Evolutionary conservation across 2,888 invertebrate genomes (phyloP).

Genomic region (Drosophila koepferae): DNA sequence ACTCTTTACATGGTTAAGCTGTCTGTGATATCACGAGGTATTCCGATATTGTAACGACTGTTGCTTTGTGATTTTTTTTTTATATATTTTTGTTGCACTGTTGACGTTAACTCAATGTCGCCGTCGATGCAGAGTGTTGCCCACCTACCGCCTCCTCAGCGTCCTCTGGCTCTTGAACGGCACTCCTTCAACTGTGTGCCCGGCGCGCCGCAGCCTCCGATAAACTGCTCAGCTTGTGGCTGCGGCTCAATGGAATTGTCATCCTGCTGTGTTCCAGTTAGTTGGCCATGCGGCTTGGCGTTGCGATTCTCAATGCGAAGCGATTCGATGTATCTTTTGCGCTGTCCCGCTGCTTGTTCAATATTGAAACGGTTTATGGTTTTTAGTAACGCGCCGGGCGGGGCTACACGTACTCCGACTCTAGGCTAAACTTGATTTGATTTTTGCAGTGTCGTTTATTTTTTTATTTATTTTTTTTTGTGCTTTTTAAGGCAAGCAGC

Average conservation of each 20-base stretch:
- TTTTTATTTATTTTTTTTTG: conserved; percentile 14
- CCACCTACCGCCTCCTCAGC: background rate
- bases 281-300: conserved; percentile 61
- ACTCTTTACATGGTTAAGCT: background rate
- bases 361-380: conserved; percentile 77
- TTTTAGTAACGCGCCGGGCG: conserved; percentile 64
- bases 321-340: conserved; percentile 57
- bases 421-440: conserved; percentile 75
- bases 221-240: conserved; percentile 17
- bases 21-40: conserved; percentile 3
- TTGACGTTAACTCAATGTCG: conserved; percentile 68
- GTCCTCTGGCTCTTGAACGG: background rate
- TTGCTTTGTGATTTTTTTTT: conserved; percentile 1
- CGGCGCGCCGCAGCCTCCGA: background rate
- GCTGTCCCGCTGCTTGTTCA: conserved; percentile 65
- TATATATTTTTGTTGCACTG: conserved; percentile 16
- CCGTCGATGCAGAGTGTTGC: conserved; percentile 26
- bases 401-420: conserved; percentile 37
- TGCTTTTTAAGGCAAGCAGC: conserved; percentile 41
- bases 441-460: conserved; percentile 54
- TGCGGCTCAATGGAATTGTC: conserved; percentile 78
- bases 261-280: conserved; percentile 83
- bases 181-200: background rate
- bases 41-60: conserved; percentile 2
- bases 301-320: conserved; percentile 40